Percentiles rank a stretch among this genome's conserved stretches.
Evolutionary conservation across 2,888 invertebrate genomes (phyloP).

Genomic region (Stenurella melanura): DNA sequence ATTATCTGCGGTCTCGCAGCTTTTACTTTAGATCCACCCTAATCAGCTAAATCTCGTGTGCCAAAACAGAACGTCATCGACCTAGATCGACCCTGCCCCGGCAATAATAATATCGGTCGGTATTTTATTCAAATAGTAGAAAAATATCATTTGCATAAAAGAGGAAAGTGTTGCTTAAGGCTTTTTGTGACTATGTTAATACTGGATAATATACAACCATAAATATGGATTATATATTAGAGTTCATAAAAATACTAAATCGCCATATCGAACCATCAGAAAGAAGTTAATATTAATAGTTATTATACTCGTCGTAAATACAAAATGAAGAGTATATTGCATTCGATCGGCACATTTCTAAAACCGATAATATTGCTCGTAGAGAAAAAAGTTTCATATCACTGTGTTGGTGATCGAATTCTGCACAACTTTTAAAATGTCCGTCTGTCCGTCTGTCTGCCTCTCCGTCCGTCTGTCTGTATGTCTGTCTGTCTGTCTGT

Average conservation of each 20-base stretch:
- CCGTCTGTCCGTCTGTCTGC: too few species aligned
- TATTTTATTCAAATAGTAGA: constrained; percentile 14
- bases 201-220: neutral
- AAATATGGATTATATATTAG: neutral
- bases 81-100: constrained; percentile 13
- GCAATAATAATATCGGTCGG: constrained; percentile 5
- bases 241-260: neutral
- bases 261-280: too few species aligned
- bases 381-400: too few species aligned
- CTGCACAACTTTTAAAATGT: too few species aligned
- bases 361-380: too few species aligned
- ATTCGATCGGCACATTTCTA: too few species aligned
- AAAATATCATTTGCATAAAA: constrained; percentile 10
- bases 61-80: constrained; percentile 53
- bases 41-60: constrained; percentile 54
- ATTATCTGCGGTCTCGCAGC: constrained; percentile 70
- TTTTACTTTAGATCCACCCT: constrained; percentile 60
- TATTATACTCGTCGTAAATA: too few species aligned
- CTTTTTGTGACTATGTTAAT: neutral
- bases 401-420: too few species aligned
- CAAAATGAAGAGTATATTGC: too few species aligned
- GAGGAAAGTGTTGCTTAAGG: neutral
- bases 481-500: too few species aligned
- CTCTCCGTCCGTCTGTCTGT: too few species aligned
- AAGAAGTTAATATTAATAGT: too few species aligned